A percentile compares a stretch with the other conserved stretches of the same genome.
phyloP scores from a whole-genome alignment of 2,797 vertebrate species.

The Ctenochaetus hawaiiensis region DNA sequence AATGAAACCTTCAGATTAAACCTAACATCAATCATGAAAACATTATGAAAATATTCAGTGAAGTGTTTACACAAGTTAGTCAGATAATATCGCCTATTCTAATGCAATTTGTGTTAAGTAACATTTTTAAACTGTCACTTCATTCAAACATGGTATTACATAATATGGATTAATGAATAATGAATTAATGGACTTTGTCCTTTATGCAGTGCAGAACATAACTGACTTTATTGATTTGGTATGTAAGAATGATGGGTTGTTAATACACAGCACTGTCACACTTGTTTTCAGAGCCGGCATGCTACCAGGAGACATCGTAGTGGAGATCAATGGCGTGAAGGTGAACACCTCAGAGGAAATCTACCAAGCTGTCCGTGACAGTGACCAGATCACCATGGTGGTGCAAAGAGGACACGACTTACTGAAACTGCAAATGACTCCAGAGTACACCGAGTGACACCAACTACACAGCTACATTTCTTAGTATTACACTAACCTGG shows the following conservation, averaged over 20 bases:
- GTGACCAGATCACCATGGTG: constrained; percentile 87
- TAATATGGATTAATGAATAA: background rate
- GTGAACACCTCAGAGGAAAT: constrained; percentile 91
- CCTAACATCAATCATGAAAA: too few relatives aligned
- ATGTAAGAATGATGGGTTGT: background rate
- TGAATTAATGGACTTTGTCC: background rate
- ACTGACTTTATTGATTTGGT: too few relatives aligned
- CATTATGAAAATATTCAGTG: too few relatives aligned
- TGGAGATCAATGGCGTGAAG: constrained; percentile 89
- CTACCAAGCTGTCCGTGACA: constrained; percentile 89
- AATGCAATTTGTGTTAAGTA: too few relatives aligned
- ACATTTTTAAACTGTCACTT: too few relatives aligned
- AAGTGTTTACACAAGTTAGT: background rate
- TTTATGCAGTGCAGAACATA: too few relatives aligned
- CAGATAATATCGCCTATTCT: background rate
- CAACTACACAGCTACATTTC: background rate
- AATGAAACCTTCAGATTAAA: too few relatives aligned
- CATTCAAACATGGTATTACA: background rate
- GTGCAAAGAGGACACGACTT: constrained; percentile 85
- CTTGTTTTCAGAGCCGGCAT: constrained; percentile 89
- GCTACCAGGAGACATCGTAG: constrained; percentile 90
- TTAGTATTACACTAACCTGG: background rate
- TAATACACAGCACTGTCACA: background rate
- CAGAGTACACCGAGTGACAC: constrained; percentile 89
- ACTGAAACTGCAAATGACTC: constrained; percentile 88